A percentile compares a stretch with the other conserved stretches of the same genome.
phyloP scores from a whole-genome alignment of 2,888 invertebrate species.

The Sinodicranocentrus sp. region DNA sequence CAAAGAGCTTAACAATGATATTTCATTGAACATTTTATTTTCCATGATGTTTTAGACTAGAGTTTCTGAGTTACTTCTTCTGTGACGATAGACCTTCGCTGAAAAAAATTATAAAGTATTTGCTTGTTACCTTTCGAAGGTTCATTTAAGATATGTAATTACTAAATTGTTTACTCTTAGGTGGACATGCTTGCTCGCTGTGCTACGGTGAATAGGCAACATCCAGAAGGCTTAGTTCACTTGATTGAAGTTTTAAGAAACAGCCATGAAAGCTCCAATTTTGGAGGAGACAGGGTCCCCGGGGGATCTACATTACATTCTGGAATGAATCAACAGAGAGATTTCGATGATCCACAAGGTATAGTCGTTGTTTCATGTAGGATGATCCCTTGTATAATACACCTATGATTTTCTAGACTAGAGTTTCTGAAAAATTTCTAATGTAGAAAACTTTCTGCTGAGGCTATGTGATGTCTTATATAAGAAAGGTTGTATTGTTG shows the following conservation, averaged over 20 bases:
- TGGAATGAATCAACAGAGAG: constrained; percentile 89
- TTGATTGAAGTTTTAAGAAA: constrained; percentile 74
- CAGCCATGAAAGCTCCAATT: constrained; percentile 82
- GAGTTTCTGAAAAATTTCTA: constrained; percentile 67
- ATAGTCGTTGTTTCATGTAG: constrained; percentile 14
- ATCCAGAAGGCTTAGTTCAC: constrained; percentile 76
- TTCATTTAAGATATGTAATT: no score
- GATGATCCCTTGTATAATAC: neutral
- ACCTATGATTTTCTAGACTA: constrained; percentile 69
- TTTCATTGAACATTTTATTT: neutral
- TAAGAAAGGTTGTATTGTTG: no score
- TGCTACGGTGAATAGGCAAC: constrained; percentile 74
- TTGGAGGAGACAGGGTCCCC: constrained; percentile 83
- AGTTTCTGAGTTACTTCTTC: constrained; percentile 68
- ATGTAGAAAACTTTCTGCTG: constrained; percentile 66
- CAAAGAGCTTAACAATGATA: constrained; percentile 37
- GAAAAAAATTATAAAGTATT: constrained; percentile 22
- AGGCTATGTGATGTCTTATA: constrained; percentile 32
- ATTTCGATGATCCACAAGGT: constrained; percentile 76
- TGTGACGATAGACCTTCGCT: constrained; percentile 51
- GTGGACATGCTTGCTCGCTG: constrained; percentile 75
- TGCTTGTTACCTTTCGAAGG: neutral
- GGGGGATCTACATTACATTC: constrained; percentile 94
- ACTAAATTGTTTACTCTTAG: constrained; percentile 47
- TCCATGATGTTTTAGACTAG: constrained; percentile 73